Evolutionary conservation across 2,888 invertebrate genomes (phyloP), one percentile per base, ranked within the genome.

Genomic region (Acrocyrtus sp.): DNA sequence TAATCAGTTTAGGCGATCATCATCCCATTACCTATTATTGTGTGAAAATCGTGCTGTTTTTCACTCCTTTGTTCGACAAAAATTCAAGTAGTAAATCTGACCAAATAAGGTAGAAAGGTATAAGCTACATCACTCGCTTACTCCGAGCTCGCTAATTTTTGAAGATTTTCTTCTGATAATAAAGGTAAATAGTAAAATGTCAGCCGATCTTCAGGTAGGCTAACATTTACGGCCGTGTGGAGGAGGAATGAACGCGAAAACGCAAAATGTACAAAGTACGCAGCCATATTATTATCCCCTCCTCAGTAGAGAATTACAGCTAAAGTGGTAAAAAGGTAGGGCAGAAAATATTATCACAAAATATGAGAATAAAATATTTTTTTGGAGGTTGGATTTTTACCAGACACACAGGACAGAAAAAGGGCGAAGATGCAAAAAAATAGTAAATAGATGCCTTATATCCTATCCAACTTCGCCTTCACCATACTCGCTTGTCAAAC

Each of bases 1-100:
- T n/a, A 45, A 63, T 34, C 34, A 57, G 62, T 41, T 53, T 53
- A 34, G 47, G 45, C 29, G 22, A 22, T 66, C 56, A n/a, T 47
- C 63, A 34, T 34, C n/a, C n/a, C 56, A 54, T 29, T 56, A 45
- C 53, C n/a, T n/a, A 21, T 41, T 56, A 56, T 56, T 66, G 56
- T 56, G 65, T 19, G 60, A 68, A 68, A 68, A 60, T 68, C 68
- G 53, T 68, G 53, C 53, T 53, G 43, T 51, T 57, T 53, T 43
- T 67, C 50, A 57, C 50, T 67, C 43, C 67, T 67, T 58, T 58
- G 58, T 58, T 67, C 51, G 22, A 19, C 51, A 67, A 10, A 19
- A 45, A 17, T 26, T 24, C 4, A 19, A 47, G 45, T 21, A 27
- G 26, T 26, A n/a, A n/a, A n/a, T n/a, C n/a, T n/a, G 24, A 27